Evolutionary conservation across 64 coral and sea anemone genomes (phyloP).

Genomic region (Dendronephthya gigantea): DNA sequence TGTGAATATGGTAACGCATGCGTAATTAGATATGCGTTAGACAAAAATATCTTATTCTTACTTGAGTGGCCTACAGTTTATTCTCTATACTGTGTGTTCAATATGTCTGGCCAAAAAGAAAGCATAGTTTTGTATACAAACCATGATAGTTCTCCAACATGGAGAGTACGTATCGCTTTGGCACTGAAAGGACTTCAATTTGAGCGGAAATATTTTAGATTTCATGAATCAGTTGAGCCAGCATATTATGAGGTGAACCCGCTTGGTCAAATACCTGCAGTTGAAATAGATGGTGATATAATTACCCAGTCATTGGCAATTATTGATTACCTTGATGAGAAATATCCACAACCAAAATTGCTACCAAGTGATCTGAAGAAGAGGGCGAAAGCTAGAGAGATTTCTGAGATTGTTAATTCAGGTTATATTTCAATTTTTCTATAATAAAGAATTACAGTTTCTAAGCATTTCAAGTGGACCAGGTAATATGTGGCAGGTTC

Average conservation of each 20-base stretch:
- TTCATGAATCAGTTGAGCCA: background rate
- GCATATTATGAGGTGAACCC: background rate
- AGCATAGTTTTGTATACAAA: background rate
- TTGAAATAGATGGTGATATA: background rate
- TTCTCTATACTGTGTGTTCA: too few relatives aligned
- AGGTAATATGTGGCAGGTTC: too few relatives aligned
- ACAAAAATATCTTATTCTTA: too few relatives aligned
- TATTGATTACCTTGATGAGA: background rate
- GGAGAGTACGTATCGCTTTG: background rate
- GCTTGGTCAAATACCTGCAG: background rate
- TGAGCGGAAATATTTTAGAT: background rate
- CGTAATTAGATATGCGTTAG: too few relatives aligned
- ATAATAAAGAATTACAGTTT: background rate
- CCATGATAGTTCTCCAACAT: background rate
- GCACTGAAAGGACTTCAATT: background rate
- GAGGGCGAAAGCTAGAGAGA: background rate
- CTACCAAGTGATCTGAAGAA: background rate
- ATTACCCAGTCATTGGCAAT: background rate
- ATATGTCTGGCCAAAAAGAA: background rate
- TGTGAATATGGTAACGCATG: too few relatives aligned
- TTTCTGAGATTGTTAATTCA: slow-evolving; percentile 5
- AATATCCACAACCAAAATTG: background rate
- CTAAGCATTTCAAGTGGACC: background rate
- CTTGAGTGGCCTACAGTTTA: too few relatives aligned
- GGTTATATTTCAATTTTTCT: background rate